Percentiles rank a stretch among this genome's conserved stretches.
Evolutionary conservation across 2,888 invertebrate genomes (phyloP).

Genomic region (Gastracanthus pulcherrimus): DNA sequence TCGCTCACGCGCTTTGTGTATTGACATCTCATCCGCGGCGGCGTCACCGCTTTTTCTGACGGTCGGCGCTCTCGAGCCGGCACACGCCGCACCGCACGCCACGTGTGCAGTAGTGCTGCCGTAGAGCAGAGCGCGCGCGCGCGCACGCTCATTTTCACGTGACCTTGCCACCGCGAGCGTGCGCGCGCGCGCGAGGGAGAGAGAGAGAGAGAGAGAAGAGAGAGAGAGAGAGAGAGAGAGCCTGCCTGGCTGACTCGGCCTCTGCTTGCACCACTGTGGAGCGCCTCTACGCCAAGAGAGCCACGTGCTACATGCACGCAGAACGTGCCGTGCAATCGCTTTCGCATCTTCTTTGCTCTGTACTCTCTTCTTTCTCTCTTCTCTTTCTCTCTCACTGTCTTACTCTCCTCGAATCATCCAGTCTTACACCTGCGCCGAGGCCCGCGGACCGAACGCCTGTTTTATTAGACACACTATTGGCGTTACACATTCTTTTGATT

Average conservation of each 20-base stretch:
- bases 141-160: slow-evolving; percentile 53
- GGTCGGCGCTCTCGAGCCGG: not conserved
- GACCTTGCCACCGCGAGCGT: slow-evolving; percentile 52
- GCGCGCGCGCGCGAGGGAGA: slow-evolving; percentile 11
- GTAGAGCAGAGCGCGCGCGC: not conserved
- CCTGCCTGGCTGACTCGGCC: not conserved
- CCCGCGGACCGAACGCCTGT: no score
- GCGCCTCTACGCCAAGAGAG: no score
- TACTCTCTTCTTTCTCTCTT: no score
- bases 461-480: no score
- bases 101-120: not conserved
- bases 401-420: no score
- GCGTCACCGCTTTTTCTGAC: slow-evolving; percentile 6
- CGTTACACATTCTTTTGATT: no score
- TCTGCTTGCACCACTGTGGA: not conserved
- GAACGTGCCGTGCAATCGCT: no score
- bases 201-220: not conserved
- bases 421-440: no score
- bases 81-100: not conserved
- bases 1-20: slow-evolving; percentile 36
- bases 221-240: no score
- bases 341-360: no score
- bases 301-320: no score
- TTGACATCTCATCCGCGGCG: slow-evolving; percentile 60
- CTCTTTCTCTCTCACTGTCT: not conserved